A percentile compares a stretch with the other conserved stretches of the same genome.
Evolutionary conservation across 1,140 invertebrate genomes (phyloP).

Genomic region (Bombyx mandarina): DNA sequence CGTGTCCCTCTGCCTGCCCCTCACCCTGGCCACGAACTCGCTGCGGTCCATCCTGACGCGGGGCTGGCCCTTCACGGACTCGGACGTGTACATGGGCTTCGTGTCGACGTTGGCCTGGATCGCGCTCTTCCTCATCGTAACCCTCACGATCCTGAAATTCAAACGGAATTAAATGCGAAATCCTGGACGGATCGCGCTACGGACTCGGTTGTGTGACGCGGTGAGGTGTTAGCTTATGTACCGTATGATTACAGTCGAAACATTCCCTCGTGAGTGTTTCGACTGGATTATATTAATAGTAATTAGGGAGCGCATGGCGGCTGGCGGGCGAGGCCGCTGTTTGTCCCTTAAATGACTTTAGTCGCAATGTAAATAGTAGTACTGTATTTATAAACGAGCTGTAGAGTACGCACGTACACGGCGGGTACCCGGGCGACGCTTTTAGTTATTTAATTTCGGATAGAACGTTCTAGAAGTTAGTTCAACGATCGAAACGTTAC

Average conservation of each 20-base stretch:
- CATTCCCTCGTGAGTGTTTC: background rate
- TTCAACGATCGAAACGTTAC: no score
- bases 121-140: conserved; percentile 85
- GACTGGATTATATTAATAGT: background rate
- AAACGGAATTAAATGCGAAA: conserved; percentile 70
- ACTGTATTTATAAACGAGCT: conserved; percentile 44
- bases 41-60: conserved; percentile 90
- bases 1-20: conserved; percentile 86
- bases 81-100: conserved; percentile 91
- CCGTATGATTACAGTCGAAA: background rate
- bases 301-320: background rate
- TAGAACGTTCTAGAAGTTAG: no score
- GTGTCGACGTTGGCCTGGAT: conserved; percentile 92
- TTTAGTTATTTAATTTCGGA: conserved; percentile 30
- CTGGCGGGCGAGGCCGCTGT: background rate
- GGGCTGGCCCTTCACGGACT: conserved; percentile 87
- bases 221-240: no score
- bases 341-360: conserved; percentile 36
- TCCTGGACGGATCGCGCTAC: no score
- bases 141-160: conserved; percentile 83
- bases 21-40: conserved; percentile 92
- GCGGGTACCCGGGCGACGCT: conserved; percentile 47
- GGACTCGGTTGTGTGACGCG: no score
- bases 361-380: conserved; percentile 60
- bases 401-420: conserved; percentile 29